Base-by-base conservation (phyloP, 2,797 vertebrate genomes). In the Spheniscus humboldti region DNA sequence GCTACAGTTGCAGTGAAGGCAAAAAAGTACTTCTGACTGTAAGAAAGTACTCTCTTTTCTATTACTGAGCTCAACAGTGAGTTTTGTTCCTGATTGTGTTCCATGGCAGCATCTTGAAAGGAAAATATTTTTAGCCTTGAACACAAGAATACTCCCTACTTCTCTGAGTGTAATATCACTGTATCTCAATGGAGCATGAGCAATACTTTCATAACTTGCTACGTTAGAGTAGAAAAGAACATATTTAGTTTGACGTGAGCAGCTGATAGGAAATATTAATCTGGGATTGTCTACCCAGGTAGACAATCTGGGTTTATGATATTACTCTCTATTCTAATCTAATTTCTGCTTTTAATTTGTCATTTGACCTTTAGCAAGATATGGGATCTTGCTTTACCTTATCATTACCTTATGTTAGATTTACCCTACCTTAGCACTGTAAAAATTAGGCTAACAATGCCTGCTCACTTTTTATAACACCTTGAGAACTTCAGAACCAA, bases 81-180 rank as follows among this genome's bases (percentile, higher is more conserved):
- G 8, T 90, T 95, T 77, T 88, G 37, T 72, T 94, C 69, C 85
- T 66, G 64, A 59, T 75, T 68, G 20, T 86, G 48, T 86, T 94
- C 87, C 57, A 72, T 14, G 17, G 45, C 15, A 88, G 60, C 30
- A 80, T 71, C 68, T 66, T 92, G 60, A 92, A 92, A 94, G 27
- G 41, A 94, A 91, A 86, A 85, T 86, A 90, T 57, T 88, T 93
- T 95, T 90, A 88, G 45, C 60, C 35, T 95, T 86, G 52, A 92
- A 64, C 45, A 90, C 48, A 91, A 80, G 55, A 93, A 85, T 52
- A 63, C 7, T 89, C 63, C 20, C 28, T 63, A 30, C 52, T 87
- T 95, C 59, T 92, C 56, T 80, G 53, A 60, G 13, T 71, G n/a
- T 45, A 82, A 28, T 55, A 83, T 53, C 25, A 57, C 17, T 37